Conservation (phyloP, 2,113 vertebrate species). For the Macrotis lagotis region DNA sequence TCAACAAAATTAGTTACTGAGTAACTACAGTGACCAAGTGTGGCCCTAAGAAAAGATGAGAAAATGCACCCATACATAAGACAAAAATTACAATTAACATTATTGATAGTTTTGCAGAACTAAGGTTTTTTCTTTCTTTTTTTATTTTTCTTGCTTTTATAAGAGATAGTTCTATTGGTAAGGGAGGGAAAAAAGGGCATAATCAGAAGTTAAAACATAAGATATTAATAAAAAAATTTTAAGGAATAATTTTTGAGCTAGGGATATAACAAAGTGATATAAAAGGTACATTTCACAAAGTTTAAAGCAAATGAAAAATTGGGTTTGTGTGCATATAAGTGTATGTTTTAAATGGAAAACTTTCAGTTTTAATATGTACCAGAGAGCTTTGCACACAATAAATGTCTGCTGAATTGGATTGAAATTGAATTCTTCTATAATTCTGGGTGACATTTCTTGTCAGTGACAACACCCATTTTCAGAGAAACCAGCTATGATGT, state of each 20-base stretch:
- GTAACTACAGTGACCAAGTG: neutral
- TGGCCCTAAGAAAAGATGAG: neutral
- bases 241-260: neutral
- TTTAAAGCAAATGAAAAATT: neutral
- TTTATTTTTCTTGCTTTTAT: neutral
- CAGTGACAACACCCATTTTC: slow-evolving; percentile 5
- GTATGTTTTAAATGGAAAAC: neutral
- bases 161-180: neutral
- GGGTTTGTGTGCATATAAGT: neutral
- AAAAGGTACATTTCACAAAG: neutral
- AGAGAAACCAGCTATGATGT: neutral
- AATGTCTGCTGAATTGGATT: neutral
- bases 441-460: neutral
- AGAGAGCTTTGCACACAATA: neutral
- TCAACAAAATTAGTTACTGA: neutral
- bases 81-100: neutral
- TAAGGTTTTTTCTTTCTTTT: neutral
- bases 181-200: neutral
- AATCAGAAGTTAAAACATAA: neutral
- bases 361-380: neutral
- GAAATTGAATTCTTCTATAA: neutral
- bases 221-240: neutral
- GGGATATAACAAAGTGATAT: neutral
- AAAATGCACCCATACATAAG: neutral
- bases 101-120: neutral